Evolutionary conservation across 2,113 vertebrate genomes (phyloP).

Genomic region (Eira barbara): DNA sequence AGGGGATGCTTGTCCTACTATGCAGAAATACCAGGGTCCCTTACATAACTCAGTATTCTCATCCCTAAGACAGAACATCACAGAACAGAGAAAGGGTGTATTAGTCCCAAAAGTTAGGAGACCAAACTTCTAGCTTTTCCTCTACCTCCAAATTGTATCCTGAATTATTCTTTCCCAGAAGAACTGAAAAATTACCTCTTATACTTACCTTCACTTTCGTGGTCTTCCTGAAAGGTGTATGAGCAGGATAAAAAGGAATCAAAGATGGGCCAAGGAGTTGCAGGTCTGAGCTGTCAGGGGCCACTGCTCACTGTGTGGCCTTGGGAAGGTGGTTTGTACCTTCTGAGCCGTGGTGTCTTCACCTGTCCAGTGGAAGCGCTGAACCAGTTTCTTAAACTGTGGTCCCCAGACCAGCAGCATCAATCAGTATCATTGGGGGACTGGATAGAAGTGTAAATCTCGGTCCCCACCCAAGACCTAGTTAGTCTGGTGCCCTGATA

Average conservation of each 20-base stretch:
- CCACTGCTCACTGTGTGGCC: neutral
- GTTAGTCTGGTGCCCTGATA: neutral
- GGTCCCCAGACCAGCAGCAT: neutral
- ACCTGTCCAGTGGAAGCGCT: neutral
- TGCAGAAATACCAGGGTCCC: neutral
- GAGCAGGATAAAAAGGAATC: neutral
- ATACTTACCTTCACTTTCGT: neutral
- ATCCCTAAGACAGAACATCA: neutral
- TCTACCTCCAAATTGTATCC: neutral
- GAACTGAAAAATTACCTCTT: neutral
- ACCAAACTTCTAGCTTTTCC: neutral
- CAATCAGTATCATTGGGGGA: neutral
- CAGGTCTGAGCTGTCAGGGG: neutral
- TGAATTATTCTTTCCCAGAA: neutral
- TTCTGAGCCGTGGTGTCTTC: neutral
- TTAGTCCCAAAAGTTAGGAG: neutral
- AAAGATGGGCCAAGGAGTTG: neutral
- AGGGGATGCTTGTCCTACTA: neutral
- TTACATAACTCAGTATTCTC: neutral
- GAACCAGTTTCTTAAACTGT: neutral
- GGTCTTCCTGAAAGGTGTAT: neutral
- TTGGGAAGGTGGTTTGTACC: neutral
- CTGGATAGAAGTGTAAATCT: neutral
- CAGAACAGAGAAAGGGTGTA: neutral
- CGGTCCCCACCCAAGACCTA: neutral